Evolutionary conservation across 2,888 invertebrate species (phyloP).

Genomic region (Cantharis lateralis): DNA sequence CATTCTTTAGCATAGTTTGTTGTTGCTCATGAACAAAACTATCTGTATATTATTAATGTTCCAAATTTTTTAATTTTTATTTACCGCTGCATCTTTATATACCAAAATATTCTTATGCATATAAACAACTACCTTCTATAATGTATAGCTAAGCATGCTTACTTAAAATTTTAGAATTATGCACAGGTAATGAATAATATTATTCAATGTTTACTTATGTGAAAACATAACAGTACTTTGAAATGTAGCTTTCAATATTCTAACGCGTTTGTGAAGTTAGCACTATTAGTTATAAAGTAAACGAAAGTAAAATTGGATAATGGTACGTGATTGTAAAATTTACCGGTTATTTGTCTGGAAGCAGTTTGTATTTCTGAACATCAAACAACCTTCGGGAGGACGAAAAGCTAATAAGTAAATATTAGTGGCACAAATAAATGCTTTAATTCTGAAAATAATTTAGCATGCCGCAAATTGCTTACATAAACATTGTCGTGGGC

Average conservation of each 20-base stretch:
- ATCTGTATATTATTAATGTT: too few species aligned
- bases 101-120: background rate
- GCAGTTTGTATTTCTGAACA: constrained; percentile 22
- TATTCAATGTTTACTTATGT: background rate
- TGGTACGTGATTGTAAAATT: constrained; percentile 13
- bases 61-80: background rate
- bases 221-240: background rate
- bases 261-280: background rate
- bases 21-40: too few species aligned
- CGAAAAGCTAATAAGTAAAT: constrained; percentile 42
- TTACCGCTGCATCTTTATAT: background rate
- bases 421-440: background rate
- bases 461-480: background rate
- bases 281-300: background rate
- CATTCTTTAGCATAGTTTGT: too few species aligned
- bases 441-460: background rate
- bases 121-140: background rate
- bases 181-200: background rate
- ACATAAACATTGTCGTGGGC: background rate
- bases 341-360: constrained; percentile 12
- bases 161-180: background rate
- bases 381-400: constrained; percentile 44
- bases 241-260: background rate
- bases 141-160: background rate
- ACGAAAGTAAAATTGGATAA: background rate